Base-by-base conservation (phyloP, 2,113 vertebrate genomes). In the Eudyptes chrysolophus region DNA sequence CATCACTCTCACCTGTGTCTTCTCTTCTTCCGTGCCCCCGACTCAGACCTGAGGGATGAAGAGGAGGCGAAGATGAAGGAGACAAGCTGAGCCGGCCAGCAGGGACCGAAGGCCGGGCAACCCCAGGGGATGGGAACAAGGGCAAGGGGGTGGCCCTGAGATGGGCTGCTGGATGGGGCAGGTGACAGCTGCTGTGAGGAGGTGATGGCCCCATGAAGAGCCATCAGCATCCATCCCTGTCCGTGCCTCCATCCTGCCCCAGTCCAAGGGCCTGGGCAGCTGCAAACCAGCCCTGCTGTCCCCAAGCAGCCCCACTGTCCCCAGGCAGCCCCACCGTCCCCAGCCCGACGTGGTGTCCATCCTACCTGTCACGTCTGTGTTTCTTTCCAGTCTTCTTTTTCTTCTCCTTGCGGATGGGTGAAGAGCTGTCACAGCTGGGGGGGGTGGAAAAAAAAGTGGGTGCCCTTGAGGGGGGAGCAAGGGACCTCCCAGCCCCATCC, bases 361-460 rank as follows among this genome's bases (percentile, higher is more conserved):
- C 89, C 69, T 98, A 99, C 99, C 99, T 99, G 98, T 99, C 99
- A 92, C 99, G 98, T 90, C 99, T 99, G 97, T 99, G 99, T 97
- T 99, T 99, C 98, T 99, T 99, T 93, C 99, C 98, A 76, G 98
- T 98, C 97, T 99, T 99, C 95, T 99, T 99, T 94, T 99, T 99
- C 98, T 99, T 99, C 95, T 99, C 99, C 97, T 99, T 99, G 96
- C 99, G 99, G 91, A 98, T 97, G 49, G 99, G 99, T 38, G 99
- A 99, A 34, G 99, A 98, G 97, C 99, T 99, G 97, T 99, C 99
- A 13, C 99, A 99, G 92, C 99, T 99, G 91, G 25, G 49, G n/a
- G 49, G 4, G 9, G 32, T 44, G 14, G 11, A n/a, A 20, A 6
- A 16, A 21, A 55, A 68, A 89, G 78, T 24, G 78, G 46, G 61